Evolutionary conservation across 2,888 invertebrate genomes (phyloP).

Genomic region (Sphinx pinastri): DNA sequence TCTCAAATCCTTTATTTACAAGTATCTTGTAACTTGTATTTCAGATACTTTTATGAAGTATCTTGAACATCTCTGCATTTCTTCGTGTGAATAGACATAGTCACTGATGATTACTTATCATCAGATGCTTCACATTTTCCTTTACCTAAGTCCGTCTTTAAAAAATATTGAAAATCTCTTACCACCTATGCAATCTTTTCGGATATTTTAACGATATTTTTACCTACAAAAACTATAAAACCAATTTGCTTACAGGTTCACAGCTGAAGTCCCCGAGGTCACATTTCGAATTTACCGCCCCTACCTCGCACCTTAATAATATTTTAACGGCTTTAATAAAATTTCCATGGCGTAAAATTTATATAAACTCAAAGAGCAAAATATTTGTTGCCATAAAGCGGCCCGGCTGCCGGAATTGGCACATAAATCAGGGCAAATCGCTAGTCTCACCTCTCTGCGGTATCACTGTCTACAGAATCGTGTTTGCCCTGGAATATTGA

Average conservation of each 20-base stretch:
- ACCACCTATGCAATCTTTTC: background rate
- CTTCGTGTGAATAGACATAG: too few species aligned
- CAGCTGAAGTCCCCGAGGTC: background rate
- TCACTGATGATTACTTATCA: too few species aligned
- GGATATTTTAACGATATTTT: background rate
- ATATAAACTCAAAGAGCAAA: conserved; percentile 23
- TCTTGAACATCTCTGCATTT: too few species aligned
- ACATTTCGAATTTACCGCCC: background rate
- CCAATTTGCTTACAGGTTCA: background rate
- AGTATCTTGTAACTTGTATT: too few species aligned
- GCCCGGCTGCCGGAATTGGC: conserved; percentile 26
- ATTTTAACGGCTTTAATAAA: conserved; percentile 18
- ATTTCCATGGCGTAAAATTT: conserved; percentile 26
- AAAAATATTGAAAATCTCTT: background rate
- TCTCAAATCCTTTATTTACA: too few species aligned
- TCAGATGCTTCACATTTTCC: too few species aligned
- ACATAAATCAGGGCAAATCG: conserved; percentile 30
- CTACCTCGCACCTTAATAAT: conserved; percentile 8
- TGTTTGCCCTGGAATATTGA: conserved; percentile 29
- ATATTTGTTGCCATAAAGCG: conserved; percentile 23
- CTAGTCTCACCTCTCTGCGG: conserved; percentile 29
- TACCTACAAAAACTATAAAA: background rate
- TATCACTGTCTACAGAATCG: conserved; percentile 25
- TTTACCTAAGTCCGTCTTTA: too few species aligned
- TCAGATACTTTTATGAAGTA: too few species aligned